Conservation (phyloP, 1,140 invertebrate genomes). For the Gonioctena quinquepunctata region DNA sequence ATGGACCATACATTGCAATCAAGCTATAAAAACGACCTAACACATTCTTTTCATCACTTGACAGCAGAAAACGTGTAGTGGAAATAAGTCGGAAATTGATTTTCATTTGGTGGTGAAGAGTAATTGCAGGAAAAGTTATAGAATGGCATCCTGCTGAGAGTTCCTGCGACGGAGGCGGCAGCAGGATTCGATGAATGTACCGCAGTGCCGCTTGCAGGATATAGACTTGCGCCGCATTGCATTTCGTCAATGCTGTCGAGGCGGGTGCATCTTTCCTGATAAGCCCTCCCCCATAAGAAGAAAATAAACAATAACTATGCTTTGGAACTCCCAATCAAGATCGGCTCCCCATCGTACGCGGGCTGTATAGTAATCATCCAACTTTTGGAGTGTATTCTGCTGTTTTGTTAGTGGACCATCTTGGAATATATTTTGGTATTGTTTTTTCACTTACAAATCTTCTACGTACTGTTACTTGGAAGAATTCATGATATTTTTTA, state of each 20-base stretch:
- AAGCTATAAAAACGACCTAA: no score
- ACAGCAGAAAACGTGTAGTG: conserved; percentile 34
- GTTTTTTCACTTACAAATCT: no score
- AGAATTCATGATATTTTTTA: no score
- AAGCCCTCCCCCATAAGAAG: not conserved
- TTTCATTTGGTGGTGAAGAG: conserved; percentile 45
- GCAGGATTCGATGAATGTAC: conserved; percentile 32
- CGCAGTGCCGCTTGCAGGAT: conserved; percentile 39
- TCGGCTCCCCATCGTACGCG: not conserved
- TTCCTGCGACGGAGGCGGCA: conserved; percentile 27
- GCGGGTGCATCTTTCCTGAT: conserved; percentile 10
- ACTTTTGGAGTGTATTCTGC: no score
- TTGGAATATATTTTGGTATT: no score
- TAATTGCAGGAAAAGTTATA: conserved; percentile 46
- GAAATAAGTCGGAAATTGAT: conserved; percentile 48
- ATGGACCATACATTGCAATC: no score
- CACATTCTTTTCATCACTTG: no score
- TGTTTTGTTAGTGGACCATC: no score
- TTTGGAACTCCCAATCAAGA: conserved; percentile 2
- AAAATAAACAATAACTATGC: conserved; percentile 16
- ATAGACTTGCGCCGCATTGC: conserved; percentile 38
- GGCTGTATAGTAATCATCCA: not conserved
- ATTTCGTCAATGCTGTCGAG: conserved; percentile 21
- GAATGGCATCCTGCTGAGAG: conserved; percentile 41
- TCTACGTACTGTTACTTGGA: no score